Evolutionary conservation across 2,113 vertebrate species (phyloP).

Genomic region (Murina feae): DNA sequence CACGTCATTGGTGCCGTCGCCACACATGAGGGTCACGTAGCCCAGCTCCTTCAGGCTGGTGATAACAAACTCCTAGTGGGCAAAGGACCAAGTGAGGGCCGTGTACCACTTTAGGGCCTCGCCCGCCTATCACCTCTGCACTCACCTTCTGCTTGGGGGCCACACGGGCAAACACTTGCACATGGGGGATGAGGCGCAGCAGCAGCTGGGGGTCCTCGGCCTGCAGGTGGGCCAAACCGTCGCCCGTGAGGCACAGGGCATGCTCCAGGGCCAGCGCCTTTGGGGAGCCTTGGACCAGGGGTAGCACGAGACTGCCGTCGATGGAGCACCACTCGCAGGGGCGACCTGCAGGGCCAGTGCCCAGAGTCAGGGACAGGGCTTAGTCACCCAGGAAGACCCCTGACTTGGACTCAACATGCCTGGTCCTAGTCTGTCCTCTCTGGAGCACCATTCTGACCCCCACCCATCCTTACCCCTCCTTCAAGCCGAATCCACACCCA

Average conservation of each 20-base stretch:
- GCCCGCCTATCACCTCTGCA: fast-evolving
- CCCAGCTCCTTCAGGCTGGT: constrained; percentile 95
- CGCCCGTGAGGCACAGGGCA: constrained; percentile 93
- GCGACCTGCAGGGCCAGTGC: constrained; percentile 71
- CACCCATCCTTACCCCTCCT: neutral
- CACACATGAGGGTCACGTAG: constrained; percentile 95
- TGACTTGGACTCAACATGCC: fast-evolving
- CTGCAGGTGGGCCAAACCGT: constrained; percentile 87
- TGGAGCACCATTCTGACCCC: neutral
- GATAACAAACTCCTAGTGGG: constrained; percentile 92
- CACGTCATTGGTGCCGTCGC: constrained; percentile 96
- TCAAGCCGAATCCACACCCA: neutral
- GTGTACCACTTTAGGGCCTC: fast-evolving
- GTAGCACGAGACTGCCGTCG: constrained; percentile 80
- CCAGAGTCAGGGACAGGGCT: neutral
- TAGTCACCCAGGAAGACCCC: too few species aligned
- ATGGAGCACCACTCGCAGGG: constrained; percentile 90
- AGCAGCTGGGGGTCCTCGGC: constrained; percentile 61
- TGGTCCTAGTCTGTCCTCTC: fast-evolving
- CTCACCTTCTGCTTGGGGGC: constrained; percentile 86
- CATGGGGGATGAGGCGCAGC: constrained; percentile 77
- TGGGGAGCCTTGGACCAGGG: constrained; percentile 75
- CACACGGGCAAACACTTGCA: constrained; percentile 84
- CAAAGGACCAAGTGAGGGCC: neutral
- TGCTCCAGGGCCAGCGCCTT: constrained; percentile 79